Percentiles rank a stretch among this genome's conserved stretches.
Evolutionary conservation across 1,140 invertebrate genomes (phyloP).

Genomic region (Hylaeus anthracinus): DNA sequence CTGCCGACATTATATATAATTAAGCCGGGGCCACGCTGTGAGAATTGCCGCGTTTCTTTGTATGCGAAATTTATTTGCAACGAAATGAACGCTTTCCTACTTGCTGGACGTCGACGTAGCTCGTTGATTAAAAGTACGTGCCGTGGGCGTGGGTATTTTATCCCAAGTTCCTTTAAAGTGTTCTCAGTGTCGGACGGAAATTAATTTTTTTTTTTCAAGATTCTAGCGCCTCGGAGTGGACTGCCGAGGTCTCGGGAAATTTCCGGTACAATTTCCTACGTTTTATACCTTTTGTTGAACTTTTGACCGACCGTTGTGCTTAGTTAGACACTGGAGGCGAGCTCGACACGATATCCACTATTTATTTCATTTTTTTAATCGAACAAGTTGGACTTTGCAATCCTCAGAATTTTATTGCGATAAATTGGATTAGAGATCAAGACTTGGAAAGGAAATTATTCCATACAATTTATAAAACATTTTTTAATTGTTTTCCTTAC

Average conservation of each 20-base stretch:
- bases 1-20: conserved; percentile 30
- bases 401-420: too few relatives aligned
- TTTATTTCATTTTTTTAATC: too few relatives aligned
- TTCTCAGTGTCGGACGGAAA: background rate
- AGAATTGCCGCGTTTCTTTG: background rate
- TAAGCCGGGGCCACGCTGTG: background rate
- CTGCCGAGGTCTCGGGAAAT: background rate
- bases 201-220: background rate
- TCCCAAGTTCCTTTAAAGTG: background rate
- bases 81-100: conserved; percentile 33
- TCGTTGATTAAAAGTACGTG: conserved; percentile 2
- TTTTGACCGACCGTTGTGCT: too few relatives aligned
- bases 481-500: too few relatives aligned
- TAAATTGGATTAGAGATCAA: too few relatives aligned
- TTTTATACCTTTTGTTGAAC: too few relatives aligned
- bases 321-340: too few relatives aligned
- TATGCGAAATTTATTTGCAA: conserved; percentile 2
- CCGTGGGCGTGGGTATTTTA: background rate
- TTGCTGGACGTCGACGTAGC: background rate
- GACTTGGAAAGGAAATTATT: too few relatives aligned
- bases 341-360: too few relatives aligned
- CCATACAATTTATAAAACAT: too few relatives aligned
- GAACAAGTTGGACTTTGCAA: too few relatives aligned
- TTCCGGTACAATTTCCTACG: background rate
- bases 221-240: too few relatives aligned